Evolutionary conservation across 2,888 invertebrate species (phyloP).

Genomic region (Ormyrus nitidulus): DNA sequence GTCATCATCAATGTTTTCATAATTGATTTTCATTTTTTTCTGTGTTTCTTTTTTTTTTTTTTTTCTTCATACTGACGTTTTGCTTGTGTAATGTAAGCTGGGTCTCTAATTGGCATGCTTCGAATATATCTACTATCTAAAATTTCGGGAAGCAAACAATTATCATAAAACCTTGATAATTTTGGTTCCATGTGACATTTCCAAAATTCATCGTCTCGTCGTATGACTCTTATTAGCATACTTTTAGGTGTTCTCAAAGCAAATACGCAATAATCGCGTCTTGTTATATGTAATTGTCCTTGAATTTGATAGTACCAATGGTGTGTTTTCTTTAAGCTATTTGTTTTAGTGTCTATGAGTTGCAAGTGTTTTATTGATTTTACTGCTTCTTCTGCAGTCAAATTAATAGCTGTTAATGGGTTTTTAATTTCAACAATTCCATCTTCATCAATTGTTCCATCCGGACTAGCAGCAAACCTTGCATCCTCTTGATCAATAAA

Average conservation of each 20-base stretch:
- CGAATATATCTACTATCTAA: slow-evolving; percentile 55
- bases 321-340: slow-evolving; percentile 3
- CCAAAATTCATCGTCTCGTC: slow-evolving; percentile 59
- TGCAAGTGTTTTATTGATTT: not conserved
- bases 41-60: not conserved
- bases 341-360: not conserved
- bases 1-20: too few species aligned
- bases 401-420: slow-evolving; percentile 24
- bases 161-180: slow-evolving; percentile 55
- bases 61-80: not conserved
- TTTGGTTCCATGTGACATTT: slow-evolving; percentile 53
- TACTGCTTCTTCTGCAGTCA: slow-evolving; percentile 45
- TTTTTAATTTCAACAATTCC: slow-evolving; percentile 58
- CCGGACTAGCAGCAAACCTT: slow-evolving; percentile 55
- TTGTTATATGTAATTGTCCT: slow-evolving; percentile 60
- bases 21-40: not conserved
- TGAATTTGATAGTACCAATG: slow-evolving; percentile 25
- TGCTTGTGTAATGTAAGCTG: not conserved
- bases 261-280: slow-evolving; percentile 43
- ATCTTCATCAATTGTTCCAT: slow-evolving; percentile 56
- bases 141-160: slow-evolving; percentile 62
- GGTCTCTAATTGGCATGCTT: slow-evolving; percentile 16
- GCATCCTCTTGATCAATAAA: slow-evolving; percentile 51
- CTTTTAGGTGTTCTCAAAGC: slow-evolving; percentile 57
- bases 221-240: slow-evolving; percentile 49